phyloP scores from a whole-genome alignment of 1,140 invertebrate genomes.

The Bombus waltoni region DNA sequence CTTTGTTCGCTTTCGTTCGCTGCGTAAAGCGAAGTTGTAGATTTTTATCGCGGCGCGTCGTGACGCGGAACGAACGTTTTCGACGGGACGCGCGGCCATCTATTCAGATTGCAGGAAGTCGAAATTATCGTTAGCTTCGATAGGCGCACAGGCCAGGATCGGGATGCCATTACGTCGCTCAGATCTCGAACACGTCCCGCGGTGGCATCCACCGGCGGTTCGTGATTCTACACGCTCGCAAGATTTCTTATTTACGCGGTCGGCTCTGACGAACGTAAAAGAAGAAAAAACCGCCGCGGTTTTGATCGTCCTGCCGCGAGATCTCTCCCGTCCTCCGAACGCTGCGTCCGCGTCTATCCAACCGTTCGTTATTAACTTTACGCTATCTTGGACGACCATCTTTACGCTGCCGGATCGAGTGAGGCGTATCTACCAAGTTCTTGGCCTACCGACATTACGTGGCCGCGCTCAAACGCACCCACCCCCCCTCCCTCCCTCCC shows the following conservation, averaged over 20 bases:
- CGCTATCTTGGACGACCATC: slow-evolving; percentile 74
- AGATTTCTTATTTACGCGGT: slow-evolving; percentile 52
- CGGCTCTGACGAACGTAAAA: neutral
- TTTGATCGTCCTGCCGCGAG: slow-evolving; percentile 46
- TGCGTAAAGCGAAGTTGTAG: neutral
- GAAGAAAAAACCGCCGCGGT: slow-evolving; percentile 35
- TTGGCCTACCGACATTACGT: slow-evolving; percentile 60
- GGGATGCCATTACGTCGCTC: slow-evolving; percentile 51
- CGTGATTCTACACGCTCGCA: slow-evolving; percentile 52
- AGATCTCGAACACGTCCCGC: slow-evolving; percentile 30
- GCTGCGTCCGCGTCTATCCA: slow-evolving; percentile 62
- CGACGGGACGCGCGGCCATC: neutral
- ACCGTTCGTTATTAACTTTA: slow-evolving; percentile 74
- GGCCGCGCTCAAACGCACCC: slow-evolving; percentile 25
- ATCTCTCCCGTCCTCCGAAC: slow-evolving; percentile 6
- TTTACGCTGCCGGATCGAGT: slow-evolving; percentile 72
- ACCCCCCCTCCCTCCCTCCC: neutral
- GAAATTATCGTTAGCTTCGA: neutral
- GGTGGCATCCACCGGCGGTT: slow-evolving; percentile 40
- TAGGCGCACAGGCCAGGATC: neutral
- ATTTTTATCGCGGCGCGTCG: neutral
- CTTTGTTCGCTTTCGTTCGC: neutral
- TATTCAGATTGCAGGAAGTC: neutral
- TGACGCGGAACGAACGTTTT: neutral
- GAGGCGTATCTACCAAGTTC: slow-evolving; percentile 59